phyloP scores from a whole-genome alignment of 23 tunicate species.

The Halocynthia aurantium region DNA sequence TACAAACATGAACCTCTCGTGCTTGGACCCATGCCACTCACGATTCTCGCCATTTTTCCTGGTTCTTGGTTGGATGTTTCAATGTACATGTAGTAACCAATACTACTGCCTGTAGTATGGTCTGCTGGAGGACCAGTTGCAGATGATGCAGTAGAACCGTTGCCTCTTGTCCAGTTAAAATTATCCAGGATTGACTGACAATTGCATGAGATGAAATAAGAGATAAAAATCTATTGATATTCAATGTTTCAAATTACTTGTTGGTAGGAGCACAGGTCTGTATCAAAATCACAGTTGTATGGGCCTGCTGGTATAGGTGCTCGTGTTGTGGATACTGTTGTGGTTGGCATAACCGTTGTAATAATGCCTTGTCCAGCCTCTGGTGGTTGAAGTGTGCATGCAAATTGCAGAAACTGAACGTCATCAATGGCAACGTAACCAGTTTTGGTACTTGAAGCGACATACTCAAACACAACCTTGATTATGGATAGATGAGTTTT shows the following conservation, averaged over 20 bases:
- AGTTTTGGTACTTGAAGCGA: slow-evolving; percentile 4
- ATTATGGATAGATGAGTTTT: neutral
- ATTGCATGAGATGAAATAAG: neutral
- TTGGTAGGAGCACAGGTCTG: slow-evolving; percentile 30
- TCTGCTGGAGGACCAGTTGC: slow-evolving; percentile 69
- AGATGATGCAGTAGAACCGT: slow-evolving; percentile 31
- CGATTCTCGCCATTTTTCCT: slow-evolving; percentile 35
- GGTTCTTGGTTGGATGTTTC: slow-evolving; percentile 37
- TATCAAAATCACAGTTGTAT: slow-evolving; percentile 74
- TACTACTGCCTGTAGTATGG: slow-evolving; percentile 35
- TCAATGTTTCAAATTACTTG: slow-evolving; percentile 27
- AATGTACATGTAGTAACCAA: slow-evolving; percentile 60
- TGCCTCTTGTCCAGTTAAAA: slow-evolving; percentile 42
- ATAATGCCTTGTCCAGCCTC: slow-evolving; percentile 27
- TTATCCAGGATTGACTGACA: slow-evolving; percentile 29
- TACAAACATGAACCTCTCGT: slow-evolving; percentile 83
- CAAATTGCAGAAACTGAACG: slow-evolving; percentile 48
- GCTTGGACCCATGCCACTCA: slow-evolving; percentile 38
- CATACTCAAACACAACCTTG: slow-evolving; percentile 49
- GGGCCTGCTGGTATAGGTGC: slow-evolving; percentile 73
- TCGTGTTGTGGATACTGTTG: slow-evolving; percentile 34
- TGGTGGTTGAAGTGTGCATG: slow-evolving; percentile 33
- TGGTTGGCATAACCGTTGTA: slow-evolving; percentile 11
- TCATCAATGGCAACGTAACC: slow-evolving; percentile 64
- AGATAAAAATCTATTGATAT: neutral